Conservation (phyloP, 2,888 invertebrate genomes). For the Eulithis prunata region DNA sequence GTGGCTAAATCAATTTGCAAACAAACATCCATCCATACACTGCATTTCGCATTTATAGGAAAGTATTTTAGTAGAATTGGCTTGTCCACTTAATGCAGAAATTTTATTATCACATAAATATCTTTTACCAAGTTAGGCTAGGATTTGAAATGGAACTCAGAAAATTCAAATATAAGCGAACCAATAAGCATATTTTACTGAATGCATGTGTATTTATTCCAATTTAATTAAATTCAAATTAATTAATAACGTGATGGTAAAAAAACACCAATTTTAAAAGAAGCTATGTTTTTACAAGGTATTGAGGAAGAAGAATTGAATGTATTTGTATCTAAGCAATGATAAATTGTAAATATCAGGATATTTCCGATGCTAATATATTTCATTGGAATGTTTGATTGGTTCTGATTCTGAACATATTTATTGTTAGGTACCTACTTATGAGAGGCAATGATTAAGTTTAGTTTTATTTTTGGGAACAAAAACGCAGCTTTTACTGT, state of each 20-base stretch:
- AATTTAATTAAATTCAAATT: background rate
- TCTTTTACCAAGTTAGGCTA: too few species aligned
- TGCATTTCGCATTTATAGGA: too few species aligned
- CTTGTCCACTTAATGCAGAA: too few species aligned
- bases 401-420: background rate
- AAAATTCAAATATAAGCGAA: too few species aligned
- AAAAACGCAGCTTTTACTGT: slow-evolving; percentile 5
- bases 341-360: background rate
- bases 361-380: background rate
- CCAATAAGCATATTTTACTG: background rate
- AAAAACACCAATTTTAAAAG: background rate
- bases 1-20: too few species aligned
- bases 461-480: slow-evolving; percentile 12
- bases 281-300: background rate
- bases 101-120: too few species aligned
- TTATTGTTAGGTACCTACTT: background rate
- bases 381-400: slow-evolving; percentile 6
- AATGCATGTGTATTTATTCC: background rate
- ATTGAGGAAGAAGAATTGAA: background rate
- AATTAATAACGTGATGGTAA: too few species aligned
- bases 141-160: too few species aligned
- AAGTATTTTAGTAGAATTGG: too few species aligned
- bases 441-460: slow-evolving; percentile 12
- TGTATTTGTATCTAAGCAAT: background rate
- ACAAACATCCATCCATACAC: too few species aligned